phyloP scores from a whole-genome alignment of 2,888 invertebrate species.

The Leucophora obtusa region DNA sequence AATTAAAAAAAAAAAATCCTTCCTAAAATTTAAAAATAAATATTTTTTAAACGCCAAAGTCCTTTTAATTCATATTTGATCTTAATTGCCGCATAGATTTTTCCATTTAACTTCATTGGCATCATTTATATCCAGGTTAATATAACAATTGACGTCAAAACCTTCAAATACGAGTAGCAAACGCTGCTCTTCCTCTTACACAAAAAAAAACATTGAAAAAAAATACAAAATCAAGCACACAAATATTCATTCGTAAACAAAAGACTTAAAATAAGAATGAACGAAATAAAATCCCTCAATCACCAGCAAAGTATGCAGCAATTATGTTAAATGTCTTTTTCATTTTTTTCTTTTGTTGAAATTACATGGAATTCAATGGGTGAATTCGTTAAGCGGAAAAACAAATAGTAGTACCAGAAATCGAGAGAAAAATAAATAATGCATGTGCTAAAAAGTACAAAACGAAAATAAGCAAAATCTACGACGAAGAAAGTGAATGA shows the following conservation, averaged over 20 bases:
- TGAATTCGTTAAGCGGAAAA: slow-evolving; percentile 39
- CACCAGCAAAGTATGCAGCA: slow-evolving; percentile 56
- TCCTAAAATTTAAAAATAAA: background rate
- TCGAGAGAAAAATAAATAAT: slow-evolving; percentile 60
- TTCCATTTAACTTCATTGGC: slow-evolving; percentile 51
- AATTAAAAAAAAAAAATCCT: too few species aligned
- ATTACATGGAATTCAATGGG: slow-evolving; percentile 16
- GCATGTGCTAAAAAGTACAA: slow-evolving; percentile 36
- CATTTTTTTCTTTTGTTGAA: slow-evolving; percentile 1
- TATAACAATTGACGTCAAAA: slow-evolving; percentile 65
- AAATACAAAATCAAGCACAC: slow-evolving; percentile 23
- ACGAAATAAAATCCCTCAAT: slow-evolving; percentile 45
- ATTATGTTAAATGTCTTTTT: slow-evolving; percentile 55
- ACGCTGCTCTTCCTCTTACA: slow-evolving; percentile 56
- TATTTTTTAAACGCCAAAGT: background rate
- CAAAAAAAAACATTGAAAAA: slow-evolving; percentile 22
- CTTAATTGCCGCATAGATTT: slow-evolving; percentile 41
- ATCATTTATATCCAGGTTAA: slow-evolving; percentile 63
- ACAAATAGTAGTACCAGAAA: slow-evolving; percentile 48
- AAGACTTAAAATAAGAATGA: slow-evolving; percentile 37
- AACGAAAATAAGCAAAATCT: background rate
- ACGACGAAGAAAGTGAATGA: slow-evolving; percentile 28
- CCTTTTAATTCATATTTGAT: slow-evolving; percentile 31
- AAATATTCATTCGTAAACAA: slow-evolving; percentile 62
- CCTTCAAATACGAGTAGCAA: slow-evolving; percentile 54